phyloP scores from a whole-genome alignment of 1,140 invertebrate genomes.

The Drosophila asahinai region DNA sequence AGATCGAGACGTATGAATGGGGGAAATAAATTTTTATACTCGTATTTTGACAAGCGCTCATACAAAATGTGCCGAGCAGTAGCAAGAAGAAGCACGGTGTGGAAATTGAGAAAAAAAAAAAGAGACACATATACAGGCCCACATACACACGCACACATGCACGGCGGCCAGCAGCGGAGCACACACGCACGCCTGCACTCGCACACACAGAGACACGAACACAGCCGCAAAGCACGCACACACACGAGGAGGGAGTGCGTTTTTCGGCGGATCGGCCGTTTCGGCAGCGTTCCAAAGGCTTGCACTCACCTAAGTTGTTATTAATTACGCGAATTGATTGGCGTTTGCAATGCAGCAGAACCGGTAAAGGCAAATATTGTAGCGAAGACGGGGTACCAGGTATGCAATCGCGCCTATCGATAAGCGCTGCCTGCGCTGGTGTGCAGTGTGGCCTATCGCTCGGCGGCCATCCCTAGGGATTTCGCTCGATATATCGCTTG shows the following conservation, averaged over 20 bases:
- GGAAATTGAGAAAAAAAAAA: conserved; percentile 77
- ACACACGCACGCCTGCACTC: conserved; percentile 27
- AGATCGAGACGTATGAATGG: conserved; percentile 16
- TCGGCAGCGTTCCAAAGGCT: neutral
- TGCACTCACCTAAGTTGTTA: conserved; percentile 50
- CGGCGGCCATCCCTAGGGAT: neutral
- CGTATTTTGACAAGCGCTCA: conserved; percentile 78
- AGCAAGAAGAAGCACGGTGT: conserved; percentile 70
- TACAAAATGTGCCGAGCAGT: conserved; percentile 77
- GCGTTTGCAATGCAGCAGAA: conserved; percentile 48
- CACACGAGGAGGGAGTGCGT: conserved; percentile 6
- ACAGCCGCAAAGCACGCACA: conserved; percentile 25
- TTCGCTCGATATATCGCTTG: conserved; percentile 4
- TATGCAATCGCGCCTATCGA: conserved; percentile 46
- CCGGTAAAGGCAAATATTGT: conserved; percentile 59
- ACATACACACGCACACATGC: conserved; percentile 24
- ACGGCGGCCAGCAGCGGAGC: conserved; percentile 11
- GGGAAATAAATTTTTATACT: conserved; percentile 63
- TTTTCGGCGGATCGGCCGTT: conserved; percentile 10
- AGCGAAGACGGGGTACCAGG: conserved; percentile 41
- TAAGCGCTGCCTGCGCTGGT: conserved; percentile 21
- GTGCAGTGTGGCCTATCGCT: neutral
- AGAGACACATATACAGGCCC: conserved; percentile 63
- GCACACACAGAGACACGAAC: conserved; percentile 12
- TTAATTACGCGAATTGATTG: conserved; percentile 44